phyloP scores from a whole-genome alignment of 2,797 vertebrate species.

The Muscicapa comitata region DNA sequence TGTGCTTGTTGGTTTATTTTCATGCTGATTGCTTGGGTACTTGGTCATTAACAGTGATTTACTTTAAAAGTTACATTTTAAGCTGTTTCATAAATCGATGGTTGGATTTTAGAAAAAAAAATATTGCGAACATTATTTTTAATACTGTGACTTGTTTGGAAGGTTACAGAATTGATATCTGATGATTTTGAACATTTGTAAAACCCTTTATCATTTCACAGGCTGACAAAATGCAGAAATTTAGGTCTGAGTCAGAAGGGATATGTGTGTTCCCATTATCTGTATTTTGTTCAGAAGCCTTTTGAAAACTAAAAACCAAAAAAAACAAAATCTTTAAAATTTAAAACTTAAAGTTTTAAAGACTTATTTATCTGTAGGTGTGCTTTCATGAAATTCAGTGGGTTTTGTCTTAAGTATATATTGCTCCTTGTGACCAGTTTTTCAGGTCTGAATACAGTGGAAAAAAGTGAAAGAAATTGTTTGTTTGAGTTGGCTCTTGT shows the following conservation, averaged over 20 bases:
- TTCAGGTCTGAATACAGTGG: neutral
- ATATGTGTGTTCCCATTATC: neutral
- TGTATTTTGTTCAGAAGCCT: neutral
- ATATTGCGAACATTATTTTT: neutral
- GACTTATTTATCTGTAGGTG: neutral
- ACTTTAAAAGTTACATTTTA: neutral
- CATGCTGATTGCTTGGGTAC: neutral
- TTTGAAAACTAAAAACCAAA: neutral
- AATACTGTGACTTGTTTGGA: neutral
- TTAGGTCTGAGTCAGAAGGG: fast-evolving
- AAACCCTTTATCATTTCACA: neutral
- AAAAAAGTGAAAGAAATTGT: neutral
- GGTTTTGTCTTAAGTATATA: neutral
- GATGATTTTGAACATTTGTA: neutral
- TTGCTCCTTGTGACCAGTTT: neutral
- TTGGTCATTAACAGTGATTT: neutral
- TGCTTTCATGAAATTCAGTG: neutral
- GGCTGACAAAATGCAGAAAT: neutral
- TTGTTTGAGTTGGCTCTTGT: neutral
- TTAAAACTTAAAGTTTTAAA: neutral
- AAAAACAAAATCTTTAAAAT: neutral
- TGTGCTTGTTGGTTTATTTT: neutral
- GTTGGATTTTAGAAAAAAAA: neutral
- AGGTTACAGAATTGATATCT: neutral
- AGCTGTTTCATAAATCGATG: neutral